Evolutionary conservation across 2,113 vertebrate genomes (phyloP).

Genomic region (Pavo muticus): DNA sequence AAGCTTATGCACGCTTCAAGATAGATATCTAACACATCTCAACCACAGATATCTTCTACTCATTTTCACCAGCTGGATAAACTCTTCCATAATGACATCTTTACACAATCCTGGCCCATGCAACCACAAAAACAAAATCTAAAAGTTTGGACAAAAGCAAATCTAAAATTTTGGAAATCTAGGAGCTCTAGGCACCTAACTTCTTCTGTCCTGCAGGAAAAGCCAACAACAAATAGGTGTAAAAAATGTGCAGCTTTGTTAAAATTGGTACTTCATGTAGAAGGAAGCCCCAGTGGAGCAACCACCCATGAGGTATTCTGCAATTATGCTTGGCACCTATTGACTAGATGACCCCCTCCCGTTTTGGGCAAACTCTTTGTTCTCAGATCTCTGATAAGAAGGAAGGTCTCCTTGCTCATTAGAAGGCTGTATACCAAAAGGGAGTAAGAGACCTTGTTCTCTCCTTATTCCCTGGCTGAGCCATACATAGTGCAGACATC

Average conservation of each 20-base stretch:
- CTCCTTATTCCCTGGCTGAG: background rate
- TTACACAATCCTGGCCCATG: background rate
- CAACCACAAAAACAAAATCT: background rate
- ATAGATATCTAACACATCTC: background rate
- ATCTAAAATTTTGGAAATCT: background rate
- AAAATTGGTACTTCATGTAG: background rate
- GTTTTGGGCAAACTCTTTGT: background rate
- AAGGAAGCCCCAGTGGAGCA: background rate
- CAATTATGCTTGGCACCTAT: background rate
- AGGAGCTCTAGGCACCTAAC: background rate
- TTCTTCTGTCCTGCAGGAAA: background rate
- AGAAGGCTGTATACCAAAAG: background rate
- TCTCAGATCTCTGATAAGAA: background rate
- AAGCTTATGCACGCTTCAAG: background rate
- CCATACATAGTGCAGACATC: background rate
- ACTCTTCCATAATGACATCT: background rate
- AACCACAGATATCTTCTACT: background rate
- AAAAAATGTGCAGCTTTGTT: background rate
- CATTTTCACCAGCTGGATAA: background rate
- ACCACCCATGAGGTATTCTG: background rate
- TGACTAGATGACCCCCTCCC: fast-evolving
- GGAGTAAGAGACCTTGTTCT: background rate
- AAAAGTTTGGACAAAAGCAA: background rate
- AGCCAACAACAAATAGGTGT: background rate
- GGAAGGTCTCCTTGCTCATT: background rate